Evolutionary conservation across 2,797 vertebrate genomes (phyloP), one percentile per base, ranked within the genome.

Genomic region (Apodemus agrarius): DNA sequence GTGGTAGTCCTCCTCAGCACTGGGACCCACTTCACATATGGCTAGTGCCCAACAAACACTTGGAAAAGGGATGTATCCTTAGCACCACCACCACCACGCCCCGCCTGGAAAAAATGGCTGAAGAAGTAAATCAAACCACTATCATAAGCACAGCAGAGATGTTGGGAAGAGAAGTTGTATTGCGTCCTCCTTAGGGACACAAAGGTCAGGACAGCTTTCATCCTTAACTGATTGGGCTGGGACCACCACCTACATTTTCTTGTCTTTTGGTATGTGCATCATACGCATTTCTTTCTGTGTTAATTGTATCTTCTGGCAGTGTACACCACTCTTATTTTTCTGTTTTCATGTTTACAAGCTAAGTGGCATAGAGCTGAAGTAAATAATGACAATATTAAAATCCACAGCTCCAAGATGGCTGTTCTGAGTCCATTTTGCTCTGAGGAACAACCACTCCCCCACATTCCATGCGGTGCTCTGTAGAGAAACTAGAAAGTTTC

Each of bases 201-300:
- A 31, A 37, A 96, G 21, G 14, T 21, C 31, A 19, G 12, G 57
- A 29, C 3, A 3, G 37, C 17, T 54, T 83, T 29, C 9, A 13
- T 21, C 21, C 0, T 29, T 21, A 13, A 24, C 75, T 40, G 19
- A 2, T n/a, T 59, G 2, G 22, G 67, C 52, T 26, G n/a, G 31
- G 14, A 61, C 52, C 8, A 19, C 17, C 3, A 21, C 8, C 40
- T 37, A 16, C 26, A 0, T 31, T 76, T 76, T 1, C 34, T 4
- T 31, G 11, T 12, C 63, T 4, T 17, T 11, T 46, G 2, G 22
- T 40, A 2, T 13, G 0, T 13, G 8, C 12, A 0, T 54, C 6
- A 1, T 10, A 0, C 17, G 6, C 12, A 0, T 72, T 12, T 37
- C 0, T 46, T 54, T 12, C 5, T 9, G 13, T 69, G 40, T 34